Evolutionary conservation across 2,797 vertebrate species (phyloP), one percentile per base, ranked within the genome.

Genomic region (Onychomys arenicola): DNA sequence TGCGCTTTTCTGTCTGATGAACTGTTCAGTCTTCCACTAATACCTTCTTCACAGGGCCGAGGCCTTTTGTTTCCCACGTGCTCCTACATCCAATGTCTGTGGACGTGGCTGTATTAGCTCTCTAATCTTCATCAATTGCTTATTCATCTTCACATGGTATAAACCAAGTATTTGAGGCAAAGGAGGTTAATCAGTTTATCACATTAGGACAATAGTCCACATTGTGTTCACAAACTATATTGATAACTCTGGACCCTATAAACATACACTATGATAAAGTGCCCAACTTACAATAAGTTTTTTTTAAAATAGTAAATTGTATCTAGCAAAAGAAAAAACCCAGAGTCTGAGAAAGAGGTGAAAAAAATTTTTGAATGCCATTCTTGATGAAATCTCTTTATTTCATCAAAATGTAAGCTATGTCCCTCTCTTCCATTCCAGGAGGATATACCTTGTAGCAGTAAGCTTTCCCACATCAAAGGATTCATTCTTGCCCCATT

Each of bases 1-100:
- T 89, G 29, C 97, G 85, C 46, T 82, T 78, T 77, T 49, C 81
- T 73, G 73, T n/a, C 63, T 92, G 59, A 13, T 90, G 59, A 97
- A 92, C 91, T 85, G 6, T 65, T 34, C 77, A 78, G 59, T 80
- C 77, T 89, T 80, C 92, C 67, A 82, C 67, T 19, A 67, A 83
- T 12, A 49, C 61, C 93, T 65, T 95, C 88, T 89, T 89, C 29
- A 37, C 11, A 91, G 0, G 29, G 16, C 40, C 21, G 32, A 2
- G 23, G 34, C 32, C n/a, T 83, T 91, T 55, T 77, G 73, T 73
- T 89, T 89, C 92, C 78, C 27, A 49, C 34, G 80, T 57, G 16
- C 80, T 89, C 61, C 14, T 49, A 69, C 5, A 83, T 49, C 9
- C 57, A 14, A 75, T 29, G 73, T 77, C 71, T 40, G 43, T 77